These are phyloP conservation scores for Coenonympha glycerion DNA, from an alignment of 2,888 invertebrate genomes.

Conservation along the genomic window DNA sequence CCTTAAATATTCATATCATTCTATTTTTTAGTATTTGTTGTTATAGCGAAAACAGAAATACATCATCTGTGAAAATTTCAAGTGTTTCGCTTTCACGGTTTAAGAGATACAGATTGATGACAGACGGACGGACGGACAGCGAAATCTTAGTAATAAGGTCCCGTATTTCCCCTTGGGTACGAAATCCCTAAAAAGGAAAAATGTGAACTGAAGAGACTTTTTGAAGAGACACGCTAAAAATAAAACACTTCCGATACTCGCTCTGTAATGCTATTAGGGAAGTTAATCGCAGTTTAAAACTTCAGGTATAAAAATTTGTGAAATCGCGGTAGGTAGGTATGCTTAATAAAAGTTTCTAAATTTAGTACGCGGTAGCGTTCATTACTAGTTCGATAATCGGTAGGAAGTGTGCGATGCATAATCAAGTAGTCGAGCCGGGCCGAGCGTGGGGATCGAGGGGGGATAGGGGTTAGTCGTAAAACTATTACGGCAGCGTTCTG, in stretches of 20 bases:
- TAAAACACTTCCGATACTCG: slow-evolving; percentile 14
- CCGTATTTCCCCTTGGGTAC: too few relatives aligned
- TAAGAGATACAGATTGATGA: too few relatives aligned
- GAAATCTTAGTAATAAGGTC: too few relatives aligned
- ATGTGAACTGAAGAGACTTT: not conserved
- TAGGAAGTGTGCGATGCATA: slow-evolving; percentile 69
- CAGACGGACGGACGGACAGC: too few relatives aligned
- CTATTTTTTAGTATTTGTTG: too few relatives aligned
- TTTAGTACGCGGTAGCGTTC: slow-evolving; percentile 54
- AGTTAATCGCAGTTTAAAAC: slow-evolving; percentile 30
- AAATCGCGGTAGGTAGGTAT: slow-evolving; percentile 23
- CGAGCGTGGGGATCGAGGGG: slow-evolving; percentile 30
- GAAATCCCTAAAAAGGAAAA: too few relatives aligned
- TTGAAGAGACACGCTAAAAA: slow-evolving; percentile 18
- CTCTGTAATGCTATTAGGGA: slow-evolving; percentile 12
- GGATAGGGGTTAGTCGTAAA: slow-evolving; percentile 56
- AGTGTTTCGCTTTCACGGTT: too few relatives aligned
- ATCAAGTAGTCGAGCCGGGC: slow-evolving; percentile 61
- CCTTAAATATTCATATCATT: too few relatives aligned
- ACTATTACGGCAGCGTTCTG: slow-evolving; percentile 71
- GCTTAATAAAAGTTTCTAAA: slow-evolving; percentile 38
- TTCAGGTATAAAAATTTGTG: slow-evolving; percentile 33
- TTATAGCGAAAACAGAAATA: too few relatives aligned
- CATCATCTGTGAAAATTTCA: too few relatives aligned
- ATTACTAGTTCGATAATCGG: slow-evolving; percentile 73